Percentiles rank a stretch among this genome's conserved stretches.
Conservation (phyloP, 1,140 invertebrate genomes). For the Sitobion miscanthi region DNA sequence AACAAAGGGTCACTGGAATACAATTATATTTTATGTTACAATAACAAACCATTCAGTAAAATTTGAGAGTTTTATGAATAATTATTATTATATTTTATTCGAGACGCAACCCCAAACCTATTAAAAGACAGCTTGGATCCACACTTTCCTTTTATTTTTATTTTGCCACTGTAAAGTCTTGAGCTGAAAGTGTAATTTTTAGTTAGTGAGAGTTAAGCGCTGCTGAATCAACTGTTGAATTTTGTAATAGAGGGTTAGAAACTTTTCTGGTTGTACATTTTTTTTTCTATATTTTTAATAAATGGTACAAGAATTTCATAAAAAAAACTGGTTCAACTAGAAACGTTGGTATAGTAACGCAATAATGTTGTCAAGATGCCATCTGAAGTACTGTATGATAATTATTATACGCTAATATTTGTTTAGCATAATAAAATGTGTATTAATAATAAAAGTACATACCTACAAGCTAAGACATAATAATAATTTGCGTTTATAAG, state of each 20-base stretch:
- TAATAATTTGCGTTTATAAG: not conserved
- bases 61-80: not conserved
- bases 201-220: not conserved
- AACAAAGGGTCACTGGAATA: not conserved
- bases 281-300: not conserved
- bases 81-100: not conserved
- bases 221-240: not conserved
- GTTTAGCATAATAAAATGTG: not conserved
- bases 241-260: not conserved
- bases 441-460: not conserved
- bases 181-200: not conserved
- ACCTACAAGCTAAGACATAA: not conserved
- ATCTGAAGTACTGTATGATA: not conserved
- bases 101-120: not conserved
- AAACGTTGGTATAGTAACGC: not conserved
- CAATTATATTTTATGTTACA: not conserved
- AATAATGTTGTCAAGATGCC: not conserved
- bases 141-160: not conserved
- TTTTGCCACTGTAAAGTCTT: not conserved
- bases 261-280: not conserved
- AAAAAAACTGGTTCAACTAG: not conserved
- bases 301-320: not conserved
- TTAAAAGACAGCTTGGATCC: not conserved
- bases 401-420: not conserved
- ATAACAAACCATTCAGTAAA: not conserved